Percentiles rank a stretch among this genome's conserved stretches.
Evolutionary conservation across 1,140 invertebrate genomes (phyloP).

Genomic region (Drosophila trapezifrons): DNA sequence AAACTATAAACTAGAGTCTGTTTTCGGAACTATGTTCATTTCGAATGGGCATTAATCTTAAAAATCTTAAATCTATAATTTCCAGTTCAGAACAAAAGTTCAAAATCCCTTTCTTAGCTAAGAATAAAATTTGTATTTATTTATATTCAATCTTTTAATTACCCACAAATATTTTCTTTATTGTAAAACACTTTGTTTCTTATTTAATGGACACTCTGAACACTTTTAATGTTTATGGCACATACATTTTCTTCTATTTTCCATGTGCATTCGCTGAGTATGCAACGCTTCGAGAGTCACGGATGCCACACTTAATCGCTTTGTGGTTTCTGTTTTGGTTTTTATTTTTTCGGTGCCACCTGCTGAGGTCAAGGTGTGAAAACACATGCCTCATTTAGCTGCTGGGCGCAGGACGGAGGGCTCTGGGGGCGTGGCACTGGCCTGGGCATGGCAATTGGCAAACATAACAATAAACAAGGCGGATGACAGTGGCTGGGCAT

Average conservation of each 20-base stretch:
- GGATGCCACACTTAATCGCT: background rate
- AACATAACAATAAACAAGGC: constrained; percentile 68
- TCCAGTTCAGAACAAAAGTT: too few relatives aligned
- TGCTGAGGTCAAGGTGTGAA: constrained; percentile 68
- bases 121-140: too few relatives aligned
- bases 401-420: background rate
- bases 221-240: background rate
- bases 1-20: too few relatives aligned
- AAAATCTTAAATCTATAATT: too few relatives aligned
- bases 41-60: too few relatives aligned
- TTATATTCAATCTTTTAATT: too few relatives aligned
- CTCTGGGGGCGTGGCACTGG: constrained; percentile 6
- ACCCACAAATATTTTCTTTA: too few relatives aligned
- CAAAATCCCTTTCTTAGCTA: too few relatives aligned
- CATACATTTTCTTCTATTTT: background rate
- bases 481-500: constrained; percentile 18
- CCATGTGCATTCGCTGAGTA: background rate
- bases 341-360: constrained; percentile 21
- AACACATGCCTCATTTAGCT: constrained; percentile 54
- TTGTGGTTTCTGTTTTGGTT: constrained; percentile 13
- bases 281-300: constrained; percentile 2
- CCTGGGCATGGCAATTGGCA: constrained; percentile 57
- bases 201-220: background rate
- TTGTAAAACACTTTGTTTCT: background rate
- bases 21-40: too few relatives aligned